These are phyloP conservation scores for Cepaea nemoralis DNA, from an alignment of 1,140 invertebrate species.

Conservation along the genomic window DNA sequence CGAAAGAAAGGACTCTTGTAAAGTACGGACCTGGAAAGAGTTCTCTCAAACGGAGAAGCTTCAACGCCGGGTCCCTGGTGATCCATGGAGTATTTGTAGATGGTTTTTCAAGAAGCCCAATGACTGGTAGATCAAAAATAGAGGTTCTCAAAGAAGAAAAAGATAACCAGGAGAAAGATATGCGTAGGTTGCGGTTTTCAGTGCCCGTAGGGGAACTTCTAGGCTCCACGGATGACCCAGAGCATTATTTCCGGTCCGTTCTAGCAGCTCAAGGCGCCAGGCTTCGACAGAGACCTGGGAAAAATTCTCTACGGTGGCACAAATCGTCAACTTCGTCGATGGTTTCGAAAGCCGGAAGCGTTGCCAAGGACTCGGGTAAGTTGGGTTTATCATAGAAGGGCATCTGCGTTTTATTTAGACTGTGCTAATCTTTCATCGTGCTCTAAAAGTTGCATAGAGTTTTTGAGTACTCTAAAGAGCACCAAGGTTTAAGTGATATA, in stretches of 20 bases:
- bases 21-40: constrained; percentile 63
- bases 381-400: too few species aligned
- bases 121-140: constrained; percentile 63
- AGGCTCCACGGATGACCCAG: background rate
- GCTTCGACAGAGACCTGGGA: background rate
- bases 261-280: background rate
- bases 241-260: background rate
- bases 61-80: constrained; percentile 60
- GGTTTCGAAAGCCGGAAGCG: background rate
- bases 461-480: too few species aligned
- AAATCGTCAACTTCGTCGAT: background rate
- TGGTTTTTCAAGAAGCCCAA: constrained; percentile 63
- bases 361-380: background rate
- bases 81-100: constrained; percentile 65
- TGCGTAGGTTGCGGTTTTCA: constrained; percentile 30
- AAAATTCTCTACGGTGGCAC: background rate
- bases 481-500: too few species aligned
- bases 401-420: too few species aligned
- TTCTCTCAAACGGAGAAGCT: constrained; percentile 59
- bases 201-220: constrained; percentile 35
- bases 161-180: constrained; percentile 48
- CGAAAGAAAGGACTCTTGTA: constrained; percentile 63
- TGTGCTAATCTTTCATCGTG: too few species aligned
- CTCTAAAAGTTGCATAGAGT: too few species aligned
- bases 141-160: constrained; percentile 46